These are phyloP conservation scores for Aphelenchoides besseyi DNA, from an alignment of 1,140 invertebrate species.

Conservation along the genomic window DNA sequence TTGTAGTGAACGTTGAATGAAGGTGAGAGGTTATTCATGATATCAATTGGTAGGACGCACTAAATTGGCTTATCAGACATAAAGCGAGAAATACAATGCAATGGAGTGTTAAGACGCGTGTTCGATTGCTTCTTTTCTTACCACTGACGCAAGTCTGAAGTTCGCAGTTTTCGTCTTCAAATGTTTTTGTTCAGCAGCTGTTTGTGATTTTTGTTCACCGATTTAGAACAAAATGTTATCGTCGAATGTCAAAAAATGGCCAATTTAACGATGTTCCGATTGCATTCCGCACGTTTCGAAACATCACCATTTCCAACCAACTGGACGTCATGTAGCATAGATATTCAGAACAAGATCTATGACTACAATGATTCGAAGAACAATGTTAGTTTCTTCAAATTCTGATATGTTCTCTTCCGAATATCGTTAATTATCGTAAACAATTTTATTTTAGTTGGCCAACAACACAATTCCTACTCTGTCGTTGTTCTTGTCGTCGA, in stretches of 20 bases:
- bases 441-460: conserved; percentile 35
- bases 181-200: not conserved
- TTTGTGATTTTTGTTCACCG: not conserved
- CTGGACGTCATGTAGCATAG: not conserved
- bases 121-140: too few relatives aligned
- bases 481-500: conserved; percentile 30
- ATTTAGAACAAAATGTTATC: too few relatives aligned
- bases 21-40: not conserved
- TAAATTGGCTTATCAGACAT: not conserved
- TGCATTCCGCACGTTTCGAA: not conserved
- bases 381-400: conserved; percentile 17
- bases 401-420: not conserved
- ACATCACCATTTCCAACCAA: not conserved
- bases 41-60: not conserved
- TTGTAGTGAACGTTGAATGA: too few relatives aligned
- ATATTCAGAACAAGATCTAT: not conserved
- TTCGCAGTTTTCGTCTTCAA: too few relatives aligned
- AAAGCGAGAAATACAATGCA: conserved; percentile 1
- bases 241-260: too few relatives aligned
- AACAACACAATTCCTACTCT: conserved; percentile 37
- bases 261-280: too few relatives aligned
- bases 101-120: not conserved
- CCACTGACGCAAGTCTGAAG: too few relatives aligned
- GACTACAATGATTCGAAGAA: not conserved
- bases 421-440: not conserved